Percentiles rank a stretch among this genome's conserved stretches.
Conservation (phyloP, 2,797 vertebrate species). For the Chloroceryle amazona region DNA sequence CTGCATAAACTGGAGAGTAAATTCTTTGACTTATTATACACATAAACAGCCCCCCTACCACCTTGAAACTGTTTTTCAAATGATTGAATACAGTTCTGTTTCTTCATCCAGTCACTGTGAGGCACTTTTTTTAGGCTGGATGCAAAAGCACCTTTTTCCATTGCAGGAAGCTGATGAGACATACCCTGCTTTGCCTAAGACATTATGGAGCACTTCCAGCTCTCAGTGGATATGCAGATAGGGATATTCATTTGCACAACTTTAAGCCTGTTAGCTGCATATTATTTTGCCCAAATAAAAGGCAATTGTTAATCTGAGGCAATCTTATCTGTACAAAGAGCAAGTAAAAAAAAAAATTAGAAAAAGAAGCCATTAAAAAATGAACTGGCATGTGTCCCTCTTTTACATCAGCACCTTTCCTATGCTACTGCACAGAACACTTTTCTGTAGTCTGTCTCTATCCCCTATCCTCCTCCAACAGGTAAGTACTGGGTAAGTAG, state of each 20-base stretch:
- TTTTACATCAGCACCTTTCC: neutral
- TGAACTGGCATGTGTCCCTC: neutral
- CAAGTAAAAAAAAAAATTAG: neutral
- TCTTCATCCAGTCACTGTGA: neutral
- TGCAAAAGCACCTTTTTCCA: neutral
- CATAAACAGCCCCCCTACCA: accelerated
- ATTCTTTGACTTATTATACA: neutral
- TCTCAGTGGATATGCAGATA: accelerated
- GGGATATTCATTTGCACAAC: neutral
- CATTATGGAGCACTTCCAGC: neutral
- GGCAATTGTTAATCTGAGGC: neutral
- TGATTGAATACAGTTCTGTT: neutral
- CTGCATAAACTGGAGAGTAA: neutral
- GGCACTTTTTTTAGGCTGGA: neutral
- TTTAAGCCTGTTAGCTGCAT: neutral
- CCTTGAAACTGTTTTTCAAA: neutral
- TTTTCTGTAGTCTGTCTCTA: neutral
- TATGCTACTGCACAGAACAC: neutral
- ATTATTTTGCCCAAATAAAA: neutral
- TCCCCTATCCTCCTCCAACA: neutral
- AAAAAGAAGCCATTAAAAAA: neutral
- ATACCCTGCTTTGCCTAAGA: neutral
- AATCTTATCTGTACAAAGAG: neutral
- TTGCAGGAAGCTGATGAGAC: neutral
- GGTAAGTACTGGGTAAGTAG: neutral